Percentiles rank a stretch among this genome's conserved stretches.
Evolutionary conservation across 1,140 invertebrate genomes (phyloP).

Genomic region (Heliconius nattereri): DNA sequence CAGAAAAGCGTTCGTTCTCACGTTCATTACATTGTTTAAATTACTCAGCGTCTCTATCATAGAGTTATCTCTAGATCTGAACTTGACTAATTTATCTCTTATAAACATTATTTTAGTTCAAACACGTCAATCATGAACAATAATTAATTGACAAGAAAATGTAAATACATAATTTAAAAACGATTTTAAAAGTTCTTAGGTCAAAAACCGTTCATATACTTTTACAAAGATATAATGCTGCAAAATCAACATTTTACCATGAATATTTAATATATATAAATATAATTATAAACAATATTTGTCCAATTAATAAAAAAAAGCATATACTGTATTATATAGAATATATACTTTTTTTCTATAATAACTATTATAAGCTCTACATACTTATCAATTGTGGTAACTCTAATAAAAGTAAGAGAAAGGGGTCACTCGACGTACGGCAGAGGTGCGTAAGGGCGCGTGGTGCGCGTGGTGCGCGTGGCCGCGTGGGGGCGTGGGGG

Average conservation of each 20-base stretch:
- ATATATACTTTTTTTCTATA: too few relatives aligned
- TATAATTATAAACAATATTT: neutral
- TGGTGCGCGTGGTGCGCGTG: slow-evolving; percentile 53
- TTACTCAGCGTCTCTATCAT: neutral
- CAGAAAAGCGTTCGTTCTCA: slow-evolving; percentile 44
- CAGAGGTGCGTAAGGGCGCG: slow-evolving; percentile 45
- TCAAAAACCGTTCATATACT: neutral
- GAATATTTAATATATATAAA: too few relatives aligned
- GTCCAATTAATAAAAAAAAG: neutral
- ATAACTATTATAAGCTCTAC: neutral
- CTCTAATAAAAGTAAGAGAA: neutral
- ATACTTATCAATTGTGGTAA: neutral
- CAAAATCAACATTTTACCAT: neutral
- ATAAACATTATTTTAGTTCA: neutral
- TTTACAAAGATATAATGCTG: neutral
- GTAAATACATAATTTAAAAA: neutral
- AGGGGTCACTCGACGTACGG: slow-evolving; percentile 55
- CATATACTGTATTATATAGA: neutral
- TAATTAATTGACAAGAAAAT: neutral
- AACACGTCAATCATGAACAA: neutral
- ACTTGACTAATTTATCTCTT: neutral
- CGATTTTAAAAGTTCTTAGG: neutral
- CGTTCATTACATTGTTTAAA: slow-evolving; percentile 23
- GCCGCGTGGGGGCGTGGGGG: slow-evolving; percentile 37
- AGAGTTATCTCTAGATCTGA: neutral